Evolutionary conservation across 2,113 vertebrate species (phyloP).

Genomic region (Macaca nemestrina): DNA sequence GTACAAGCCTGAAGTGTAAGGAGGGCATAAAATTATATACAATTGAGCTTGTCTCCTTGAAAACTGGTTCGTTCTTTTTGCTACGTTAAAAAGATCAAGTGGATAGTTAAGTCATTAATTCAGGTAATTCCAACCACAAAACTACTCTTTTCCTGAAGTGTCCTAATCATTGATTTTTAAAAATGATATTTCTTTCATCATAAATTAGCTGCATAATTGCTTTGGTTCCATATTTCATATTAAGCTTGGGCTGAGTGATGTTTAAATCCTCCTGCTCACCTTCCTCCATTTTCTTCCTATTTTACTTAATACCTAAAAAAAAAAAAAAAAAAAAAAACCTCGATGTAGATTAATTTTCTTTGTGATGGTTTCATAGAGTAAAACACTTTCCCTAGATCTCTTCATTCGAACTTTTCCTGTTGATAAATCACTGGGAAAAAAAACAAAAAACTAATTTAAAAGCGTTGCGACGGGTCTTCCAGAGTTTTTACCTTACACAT

Average conservation of each 20-base stretch:
- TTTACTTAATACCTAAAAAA: conserved; percentile 21
- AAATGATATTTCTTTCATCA: background rate
- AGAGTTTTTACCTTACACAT: background rate
- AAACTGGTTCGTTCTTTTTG: background rate
- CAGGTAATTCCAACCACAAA: conserved; percentile 36
- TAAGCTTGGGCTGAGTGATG: background rate
- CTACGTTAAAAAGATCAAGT: background rate
- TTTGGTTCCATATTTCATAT: conserved; percentile 17
- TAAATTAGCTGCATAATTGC: conserved; percentile 19
- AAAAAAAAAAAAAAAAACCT: background rate
- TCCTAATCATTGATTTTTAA: conserved; percentile 41
- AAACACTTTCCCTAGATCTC: background rate
- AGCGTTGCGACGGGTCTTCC: background rate
- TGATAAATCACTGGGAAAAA: background rate
- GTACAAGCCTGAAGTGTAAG: background rate
- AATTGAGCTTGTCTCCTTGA: conserved; percentile 15
- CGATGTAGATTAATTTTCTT: background rate
- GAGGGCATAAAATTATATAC: background rate
- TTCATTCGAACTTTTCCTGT: background rate
- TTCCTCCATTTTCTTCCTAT: background rate
- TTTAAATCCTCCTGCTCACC: background rate
- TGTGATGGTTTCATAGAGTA: conserved; percentile 44
- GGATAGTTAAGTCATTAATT: background rate
- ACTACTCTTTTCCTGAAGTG: background rate
- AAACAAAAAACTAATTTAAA: background rate